Evolutionary conservation across 1,140 invertebrate genomes (phyloP), one percentile per base, ranked within the genome.

Genomic region (Apis laboriosa): DNA sequence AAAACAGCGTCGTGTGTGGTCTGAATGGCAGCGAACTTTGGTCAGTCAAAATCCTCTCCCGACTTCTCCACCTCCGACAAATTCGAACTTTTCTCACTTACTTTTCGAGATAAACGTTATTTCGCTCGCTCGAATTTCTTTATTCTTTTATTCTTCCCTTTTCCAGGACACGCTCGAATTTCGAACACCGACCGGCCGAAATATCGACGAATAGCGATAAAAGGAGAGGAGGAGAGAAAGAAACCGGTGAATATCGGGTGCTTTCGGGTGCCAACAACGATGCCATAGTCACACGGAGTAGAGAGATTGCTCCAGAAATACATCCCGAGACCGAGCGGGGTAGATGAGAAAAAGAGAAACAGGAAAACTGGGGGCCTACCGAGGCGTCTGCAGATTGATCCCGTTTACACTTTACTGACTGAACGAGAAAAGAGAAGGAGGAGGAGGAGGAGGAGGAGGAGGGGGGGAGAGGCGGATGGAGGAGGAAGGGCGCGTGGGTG

Each of bases 401-500:
- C 87, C 88, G 88, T 90, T 90, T 90, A 90, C 89, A 89, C 89
- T 90, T 84, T 80, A 77, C 85, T 82, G 83, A 81, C 88, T 86
- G 88, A 61, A 89, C 86, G 74, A 78, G 83, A 83, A 63, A 83
- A 80, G 82, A 79, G 28, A 67, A 67, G 63, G 67, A 70, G 24
- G 56, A 58, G 83, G 60, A 88, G 73, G 71, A 73, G 55, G 28
- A 34, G 28, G 2, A 34, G 28, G 28, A 34, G 28, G 28, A 1
- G 28, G 34, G 34, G 2, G 34, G 34, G 34, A 71, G 66, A 74
- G 43, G 63, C 55, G 58, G 72, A 28, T 19, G 64, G 68, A 43
- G 67, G 68, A 74, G 56, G 53, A 64, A 68, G 70, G 74, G 49
- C 58, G 84, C 78, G 85, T 87, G 85, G 88, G 87, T 89, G 88